Base-by-base conservation (phyloP, 2,113 vertebrate species). In the Nasalis larvatus region DNA sequence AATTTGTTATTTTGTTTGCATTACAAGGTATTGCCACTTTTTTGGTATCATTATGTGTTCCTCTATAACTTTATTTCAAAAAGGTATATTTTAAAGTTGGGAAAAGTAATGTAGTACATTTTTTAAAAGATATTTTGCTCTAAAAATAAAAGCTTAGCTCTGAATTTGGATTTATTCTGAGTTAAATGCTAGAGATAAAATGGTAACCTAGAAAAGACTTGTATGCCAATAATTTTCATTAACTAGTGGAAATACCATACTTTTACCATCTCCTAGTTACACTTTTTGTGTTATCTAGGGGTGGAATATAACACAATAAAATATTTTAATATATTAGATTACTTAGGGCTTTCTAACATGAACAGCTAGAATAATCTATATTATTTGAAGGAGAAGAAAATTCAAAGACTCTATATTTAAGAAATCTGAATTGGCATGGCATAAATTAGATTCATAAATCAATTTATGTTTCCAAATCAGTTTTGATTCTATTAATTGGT, bases 351-450 rank as follows among this genome's bases (percentile, higher is more conserved):
- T 68, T 86, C 42, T 86, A 86, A 66, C 11, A 42, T 42, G 35
- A 58, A 71, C 30, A n/a, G 18, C 18, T 82, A 69, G 8, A 69
- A 56, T 71, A 47, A 47, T 76, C 6, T 66, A 21, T 63, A 20
- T 63, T 63, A 66, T 85, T 25, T 47, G 8, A 76, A 49, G 21
- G 9, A 20, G 2, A 20, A 25, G 13, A 83, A 42, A 45, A 12
- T 20, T 2, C 2, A 9, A 3, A 74, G 1, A 6, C 1, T 23
- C 3, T 49, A 8, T 37, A 20, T 74, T 60, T 3, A 32, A 37
- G 35, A 84, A 84, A 45, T 32, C 10, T 49, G 23, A 47, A 30
- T 37, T 74, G 10, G 11, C 73, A 74, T 74, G 14, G 21, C 40
- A 40, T 76, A 63, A 76, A 25, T 63, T 8, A 66, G n/a, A 52